These are phyloP conservation scores for Petrocephalus schoutedeni DNA, from an alignment of 2,797 vertebrate species.

Conservation along the genomic window DNA sequence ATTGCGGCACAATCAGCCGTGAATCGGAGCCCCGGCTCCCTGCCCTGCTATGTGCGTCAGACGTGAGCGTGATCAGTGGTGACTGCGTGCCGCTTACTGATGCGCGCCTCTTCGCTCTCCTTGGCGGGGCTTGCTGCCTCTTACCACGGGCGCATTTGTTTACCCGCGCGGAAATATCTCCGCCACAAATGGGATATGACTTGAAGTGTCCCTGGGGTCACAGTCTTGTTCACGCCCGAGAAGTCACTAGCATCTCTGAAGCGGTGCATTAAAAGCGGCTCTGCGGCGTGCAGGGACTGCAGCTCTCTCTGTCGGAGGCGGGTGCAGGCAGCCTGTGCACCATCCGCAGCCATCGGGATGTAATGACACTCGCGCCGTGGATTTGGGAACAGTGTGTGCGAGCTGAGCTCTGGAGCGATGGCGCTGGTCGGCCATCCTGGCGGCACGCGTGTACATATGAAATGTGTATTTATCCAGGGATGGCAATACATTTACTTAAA, in stretches of 20 bases:
- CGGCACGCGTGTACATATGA: neutral
- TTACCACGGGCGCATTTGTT: constrained; percentile 15
- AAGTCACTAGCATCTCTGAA: constrained; percentile 7
- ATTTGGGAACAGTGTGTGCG: neutral
- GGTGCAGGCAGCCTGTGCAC: neutral
- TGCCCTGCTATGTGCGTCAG: neutral
- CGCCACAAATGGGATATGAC: constrained; percentile 25
- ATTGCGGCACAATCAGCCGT: neutral
- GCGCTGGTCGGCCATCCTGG: neutral
- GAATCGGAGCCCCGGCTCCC: neutral
- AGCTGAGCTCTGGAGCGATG: neutral
- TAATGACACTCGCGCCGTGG: neutral
- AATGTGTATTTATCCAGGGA: neutral
- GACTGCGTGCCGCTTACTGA: neutral
- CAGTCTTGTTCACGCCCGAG: constrained; percentile 16
- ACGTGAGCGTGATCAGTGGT: neutral
- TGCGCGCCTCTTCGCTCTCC: neutral
- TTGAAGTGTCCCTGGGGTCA: constrained; percentile 20
- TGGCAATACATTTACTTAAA: neutral
- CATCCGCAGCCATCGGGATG: neutral
- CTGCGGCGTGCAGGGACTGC: neutral
- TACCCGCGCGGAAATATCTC: constrained; percentile 16
- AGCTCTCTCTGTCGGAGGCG: neutral
- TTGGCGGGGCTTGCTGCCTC: neutral
- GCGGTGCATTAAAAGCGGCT: neutral